Percentiles rank a stretch among this genome's conserved stretches.
Conservation (phyloP, 2,888 invertebrate species). For the Scrobipalpa costella region DNA sequence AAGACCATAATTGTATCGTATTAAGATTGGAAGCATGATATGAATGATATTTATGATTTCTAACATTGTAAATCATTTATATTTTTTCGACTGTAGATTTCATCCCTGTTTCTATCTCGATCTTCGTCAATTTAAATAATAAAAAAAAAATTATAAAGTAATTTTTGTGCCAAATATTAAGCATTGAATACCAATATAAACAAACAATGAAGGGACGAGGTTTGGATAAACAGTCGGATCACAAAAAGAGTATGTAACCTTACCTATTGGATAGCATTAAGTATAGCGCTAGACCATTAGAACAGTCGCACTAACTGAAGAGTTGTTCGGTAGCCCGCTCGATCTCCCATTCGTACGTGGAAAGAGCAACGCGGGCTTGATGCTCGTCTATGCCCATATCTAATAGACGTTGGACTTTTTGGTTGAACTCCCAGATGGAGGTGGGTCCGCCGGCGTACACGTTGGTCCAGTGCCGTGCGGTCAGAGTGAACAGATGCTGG, state of each 20-base stretch:
- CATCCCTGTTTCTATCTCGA: too few relatives aligned
- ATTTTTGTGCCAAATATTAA: too few relatives aligned
- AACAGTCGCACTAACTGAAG: slow-evolving; percentile 60
- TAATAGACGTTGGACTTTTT: slow-evolving; percentile 92
- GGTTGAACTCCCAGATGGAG: slow-evolving; percentile 86
- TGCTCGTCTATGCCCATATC: slow-evolving; percentile 98
- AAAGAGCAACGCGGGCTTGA: slow-evolving; percentile 93
- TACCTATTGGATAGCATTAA: slow-evolving; percentile 26
- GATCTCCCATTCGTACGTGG: slow-evolving; percentile 95
- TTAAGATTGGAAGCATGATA: too few relatives aligned
- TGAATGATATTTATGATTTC: too few relatives aligned
- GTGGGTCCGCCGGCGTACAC: slow-evolving; percentile 92
- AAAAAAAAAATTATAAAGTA: too few relatives aligned
- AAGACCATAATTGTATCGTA: too few relatives aligned
- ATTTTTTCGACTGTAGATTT: too few relatives aligned
- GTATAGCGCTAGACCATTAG: slow-evolving; percentile 16
- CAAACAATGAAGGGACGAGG: neutral
- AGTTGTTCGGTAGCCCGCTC: slow-evolving; percentile 92
- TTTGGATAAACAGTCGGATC: neutral
- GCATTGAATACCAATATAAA: too few relatives aligned
- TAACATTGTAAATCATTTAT: too few relatives aligned
- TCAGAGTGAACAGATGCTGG: slow-evolving; percentile 91
- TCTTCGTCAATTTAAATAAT: too few relatives aligned
- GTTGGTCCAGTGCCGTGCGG: slow-evolving; percentile 98
- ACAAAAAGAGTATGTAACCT: slow-evolving; percentile 18